Evolutionary conservation across 2,888 invertebrate genomes (phyloP), one percentile per base, ranked within the genome.

Genomic region (Seladonia tumulorum): DNA sequence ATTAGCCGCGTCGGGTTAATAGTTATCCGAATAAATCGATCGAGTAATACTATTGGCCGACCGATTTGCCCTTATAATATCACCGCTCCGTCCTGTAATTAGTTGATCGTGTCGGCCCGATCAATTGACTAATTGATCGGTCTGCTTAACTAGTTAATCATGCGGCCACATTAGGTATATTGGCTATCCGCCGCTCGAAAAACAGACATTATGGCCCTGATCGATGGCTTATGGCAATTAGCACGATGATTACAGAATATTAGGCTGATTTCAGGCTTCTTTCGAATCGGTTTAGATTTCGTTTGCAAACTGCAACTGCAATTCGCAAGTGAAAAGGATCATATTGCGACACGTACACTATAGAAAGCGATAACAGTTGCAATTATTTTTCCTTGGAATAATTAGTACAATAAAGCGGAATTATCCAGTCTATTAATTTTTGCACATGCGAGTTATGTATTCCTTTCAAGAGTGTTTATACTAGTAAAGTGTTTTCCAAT

Each of bases 11-110:
- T 60, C 53, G 49, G 86, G 86, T 79, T 85, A 76, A 85, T 82
- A 79, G 85, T 82, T 82, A 85, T 73, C 75, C 75, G 85, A 79
- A 85, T 77, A 83, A 86, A 86, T 87, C 86, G 87, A 87, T 87
- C 79, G 79, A 86, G 86, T 74, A 79, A 83, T 82, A 80, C 77
- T 63, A 66, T 66, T 73, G 82, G 63, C 72, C 68, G 49, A 25
- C 45, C 71, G 74, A 86, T 86, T 87, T 86, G 75, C n/a, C 66
- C 60, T 49, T 71, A 63, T 66, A 75, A 85, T 75, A 66, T 39
- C 75, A 57, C 45, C 16, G 8, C 25, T 10, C 66, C 49, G 53
- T 49, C 10, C 76, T 84, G 63, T 87, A 85, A 87, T 87, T 79
- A 82, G 63, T 71, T 66, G 79, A 84, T 79, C 53, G 72, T 14